These are phyloP conservation scores for Linnaemya vulpina DNA, from an alignment of 2,888 invertebrate species.

Conservation along the genomic window DNA sequence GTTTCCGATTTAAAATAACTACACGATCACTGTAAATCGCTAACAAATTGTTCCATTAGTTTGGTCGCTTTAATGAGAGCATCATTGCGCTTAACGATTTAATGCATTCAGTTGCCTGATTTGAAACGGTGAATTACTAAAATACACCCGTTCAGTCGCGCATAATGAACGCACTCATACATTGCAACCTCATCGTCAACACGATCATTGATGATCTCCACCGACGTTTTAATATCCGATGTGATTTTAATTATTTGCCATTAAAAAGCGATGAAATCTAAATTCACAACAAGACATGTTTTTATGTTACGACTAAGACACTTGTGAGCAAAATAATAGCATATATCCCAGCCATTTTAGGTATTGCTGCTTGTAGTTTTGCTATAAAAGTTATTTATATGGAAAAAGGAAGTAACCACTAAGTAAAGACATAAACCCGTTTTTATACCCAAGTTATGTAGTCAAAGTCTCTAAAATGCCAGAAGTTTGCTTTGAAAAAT, in stretches of 20 bases:
- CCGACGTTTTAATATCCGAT: slow-evolving; percentile 36
- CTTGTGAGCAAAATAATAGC: background rate
- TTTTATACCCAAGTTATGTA: too few species aligned
- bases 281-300: slow-evolving; percentile 37
- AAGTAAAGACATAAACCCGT: too few species aligned
- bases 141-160: slow-evolving; percentile 30
- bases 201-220: slow-evolving; percentile 46
- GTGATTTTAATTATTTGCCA: slow-evolving; percentile 42
- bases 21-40: too few species aligned
- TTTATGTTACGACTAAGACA: background rate
- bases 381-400: too few species aligned
- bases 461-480: too few species aligned
- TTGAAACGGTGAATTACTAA: background rate
- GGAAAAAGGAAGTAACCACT: too few species aligned
- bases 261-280: slow-evolving; percentile 34
- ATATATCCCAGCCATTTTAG: too few species aligned
- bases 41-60: too few species aligned
- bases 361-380: too few species aligned
- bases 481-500: too few species aligned
- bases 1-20: too few species aligned
- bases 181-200: slow-evolving; percentile 49
- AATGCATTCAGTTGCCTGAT: background rate
- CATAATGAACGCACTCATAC: slow-evolving; percentile 37
- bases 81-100: too few species aligned
- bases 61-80: background rate